Base-by-base conservation (phyloP, 2,797 vertebrate species). In the Neoniphon sammara region DNA sequence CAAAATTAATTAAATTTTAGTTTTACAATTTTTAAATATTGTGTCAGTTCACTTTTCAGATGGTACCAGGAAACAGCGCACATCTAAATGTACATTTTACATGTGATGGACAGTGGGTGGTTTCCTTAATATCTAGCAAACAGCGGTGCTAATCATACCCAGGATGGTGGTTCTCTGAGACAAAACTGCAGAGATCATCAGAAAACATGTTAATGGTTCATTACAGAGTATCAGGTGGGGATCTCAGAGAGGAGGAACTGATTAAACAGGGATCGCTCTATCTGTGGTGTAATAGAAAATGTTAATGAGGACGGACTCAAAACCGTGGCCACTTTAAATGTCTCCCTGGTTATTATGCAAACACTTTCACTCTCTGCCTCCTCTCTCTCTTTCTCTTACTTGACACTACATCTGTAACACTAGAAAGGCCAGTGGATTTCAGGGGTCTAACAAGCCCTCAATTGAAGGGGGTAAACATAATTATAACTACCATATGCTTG, bases 141-240 rank as follows among this genome's bases (percentile, higher is more conserved):
- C 23, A 31, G 10, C 27, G 53, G 58, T 50, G 75, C 46, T 80
- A 50, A 80, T 84, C 60, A 78, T 60, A 46, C 67, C 67, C 66
- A 17, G 47, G 71, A 27, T 11, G 50, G 66, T 50, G 55, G 66
- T 72, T 66, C 36, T 2, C 68, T 53, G 47, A 39, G 58, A 69
- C 23, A 54, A 78, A n/a, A 85, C 57, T 78, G 80, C 80, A 82
- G 52, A 67, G 66, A 66, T 88, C 70, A 83, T 85, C 81, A 81
- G 52, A n/a, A 80, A 82, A 77, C 0, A 1, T 54, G 53, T 72
- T 69, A 77, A 76, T 81, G 62, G 34, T 77, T 82, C 65, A 82
- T 86, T 81, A 75, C 0, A 39, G 3, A 77, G 70, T 46, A 30
- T 50, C 52, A 67, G 17, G 60, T 2, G 17, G 56, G 72, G 59